phyloP scores from a whole-genome alignment of 2,888 invertebrate genomes.

The Noctua janthe region DNA sequence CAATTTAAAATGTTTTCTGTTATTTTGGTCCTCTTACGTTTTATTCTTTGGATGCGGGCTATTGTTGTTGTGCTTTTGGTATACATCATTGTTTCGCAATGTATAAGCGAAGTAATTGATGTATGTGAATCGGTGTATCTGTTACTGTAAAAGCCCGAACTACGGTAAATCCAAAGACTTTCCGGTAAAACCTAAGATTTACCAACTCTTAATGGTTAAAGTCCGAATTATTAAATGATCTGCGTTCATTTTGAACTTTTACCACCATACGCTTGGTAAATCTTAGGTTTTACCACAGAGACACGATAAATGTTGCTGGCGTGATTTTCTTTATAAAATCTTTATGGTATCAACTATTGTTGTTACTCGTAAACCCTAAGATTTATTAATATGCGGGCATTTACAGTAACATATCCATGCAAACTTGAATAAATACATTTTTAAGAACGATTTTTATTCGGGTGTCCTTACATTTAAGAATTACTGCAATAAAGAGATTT shows the following conservation, averaged over 20 bases:
- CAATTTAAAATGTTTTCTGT: neutral
- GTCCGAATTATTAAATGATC: no score
- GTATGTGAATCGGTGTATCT: neutral
- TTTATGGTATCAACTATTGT: no score
- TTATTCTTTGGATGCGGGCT: constrained; percentile 24
- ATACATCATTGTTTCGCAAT: neutral
- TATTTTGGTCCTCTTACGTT: constrained; percentile 4
- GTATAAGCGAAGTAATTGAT: neutral
- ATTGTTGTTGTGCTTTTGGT: constrained; percentile 21
- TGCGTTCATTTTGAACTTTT: no score
- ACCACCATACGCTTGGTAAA: no score
- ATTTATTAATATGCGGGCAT: neutral
- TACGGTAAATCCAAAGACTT: neutral
- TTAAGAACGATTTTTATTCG: neutral
- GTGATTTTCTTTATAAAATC: no score
- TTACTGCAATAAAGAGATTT: neutral
- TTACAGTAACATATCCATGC: neutral
- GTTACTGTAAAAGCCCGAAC: neutral
- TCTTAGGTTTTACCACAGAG: no score
- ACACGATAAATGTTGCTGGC: no score
- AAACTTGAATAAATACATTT: neutral
- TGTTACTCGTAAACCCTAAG: neutral
- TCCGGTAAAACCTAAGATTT: neutral
- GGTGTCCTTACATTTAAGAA: no score
- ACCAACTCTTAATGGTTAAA: no score